Base-by-base conservation (phyloP, 2,888 invertebrate species). In the Syrphus vitripennis region DNA sequence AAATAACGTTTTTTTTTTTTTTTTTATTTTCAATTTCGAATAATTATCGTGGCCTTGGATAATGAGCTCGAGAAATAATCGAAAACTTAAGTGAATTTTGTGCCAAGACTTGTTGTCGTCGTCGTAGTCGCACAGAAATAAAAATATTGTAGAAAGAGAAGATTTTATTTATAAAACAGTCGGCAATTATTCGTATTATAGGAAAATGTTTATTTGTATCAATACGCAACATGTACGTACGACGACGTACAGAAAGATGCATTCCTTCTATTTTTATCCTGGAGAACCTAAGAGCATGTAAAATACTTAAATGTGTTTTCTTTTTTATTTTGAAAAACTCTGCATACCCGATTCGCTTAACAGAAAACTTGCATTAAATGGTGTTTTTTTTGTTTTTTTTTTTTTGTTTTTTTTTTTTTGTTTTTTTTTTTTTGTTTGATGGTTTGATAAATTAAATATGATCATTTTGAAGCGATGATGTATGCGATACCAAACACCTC, bases 111-210 rank as follows among this genome's bases (percentile, higher is more conserved):
- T 34, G 45, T 63, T 63, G 50, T 78, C 26, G 67, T 48, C 29
- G 7, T 7, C 0, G 26, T 19, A n/a, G 42, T 59, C 12, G 31
- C 9, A 31, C 10, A 14, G 31, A 34, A 70, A 63, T n/a, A 26
- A 19, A 63, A 6, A n/a, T n/a, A n/a, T n/a, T 31, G 14, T 45
- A 19, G 3, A 45, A 45, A 55, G 34, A 45, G 69, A 71, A 71
- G 50, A 71, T 40, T 72, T 72, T 82, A 82, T 82, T 82, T 82
- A 72, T 67, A 50, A 59, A 78, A 82, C 72, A 82, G 34, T 65
- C 57, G n/a, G 55, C 82, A 72, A 80, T 74, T 74, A 74, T n/a
- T n/a, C n/a, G n/a, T n/a, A n/a, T n/a, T n/a, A n/a, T n/a, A n/a
- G 74, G 29, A 74, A 42, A 63, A 65, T 42, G 65, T 57, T 4